These are phyloP conservation scores for Mycalesis mineus DNA, from an alignment of 2,888 invertebrate genomes.

Conservation along the genomic window DNA sequence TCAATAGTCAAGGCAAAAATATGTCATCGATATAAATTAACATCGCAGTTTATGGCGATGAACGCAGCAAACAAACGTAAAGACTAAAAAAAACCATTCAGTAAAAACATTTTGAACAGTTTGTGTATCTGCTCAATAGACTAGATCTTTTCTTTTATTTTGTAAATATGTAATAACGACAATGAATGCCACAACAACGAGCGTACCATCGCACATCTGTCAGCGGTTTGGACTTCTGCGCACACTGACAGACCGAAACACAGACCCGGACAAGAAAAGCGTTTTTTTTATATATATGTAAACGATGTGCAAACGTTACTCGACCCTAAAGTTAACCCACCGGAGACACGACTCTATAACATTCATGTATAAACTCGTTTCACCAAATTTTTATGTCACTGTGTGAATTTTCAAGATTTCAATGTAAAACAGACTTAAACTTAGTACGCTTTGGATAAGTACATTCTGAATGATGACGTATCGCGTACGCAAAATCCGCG, in stretches of 20 bases:
- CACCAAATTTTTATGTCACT: too few relatives aligned
- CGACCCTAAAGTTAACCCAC: not conserved
- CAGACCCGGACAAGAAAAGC: constrained; percentile 29
- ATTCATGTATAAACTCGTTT: too few relatives aligned
- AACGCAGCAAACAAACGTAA: too few relatives aligned
- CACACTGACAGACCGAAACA: constrained; percentile 45
- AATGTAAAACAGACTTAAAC: too few relatives aligned
- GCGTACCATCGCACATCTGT: constrained; percentile 58
- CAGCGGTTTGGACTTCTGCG: constrained; percentile 72
- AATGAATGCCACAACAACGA: constrained; percentile 66
- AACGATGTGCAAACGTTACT: constrained; percentile 11
- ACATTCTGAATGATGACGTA: too few relatives aligned
- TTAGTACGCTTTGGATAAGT: too few relatives aligned
- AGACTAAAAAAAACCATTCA: not conserved
- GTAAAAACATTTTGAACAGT: not conserved
- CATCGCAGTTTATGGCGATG: too few relatives aligned
- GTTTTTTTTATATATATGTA: not conserved
- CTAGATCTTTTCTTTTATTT: constrained; percentile 48
- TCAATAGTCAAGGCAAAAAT: too few relatives aligned
- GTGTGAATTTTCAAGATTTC: too few relatives aligned
- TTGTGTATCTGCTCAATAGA: not conserved
- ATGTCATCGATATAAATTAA: too few relatives aligned
- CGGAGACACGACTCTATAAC: not conserved
- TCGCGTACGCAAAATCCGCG: too few relatives aligned
- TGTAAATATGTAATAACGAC: constrained; percentile 72